Conservation (phyloP, 1,140 invertebrate genomes). For the Tetramorium alpestre region DNA sequence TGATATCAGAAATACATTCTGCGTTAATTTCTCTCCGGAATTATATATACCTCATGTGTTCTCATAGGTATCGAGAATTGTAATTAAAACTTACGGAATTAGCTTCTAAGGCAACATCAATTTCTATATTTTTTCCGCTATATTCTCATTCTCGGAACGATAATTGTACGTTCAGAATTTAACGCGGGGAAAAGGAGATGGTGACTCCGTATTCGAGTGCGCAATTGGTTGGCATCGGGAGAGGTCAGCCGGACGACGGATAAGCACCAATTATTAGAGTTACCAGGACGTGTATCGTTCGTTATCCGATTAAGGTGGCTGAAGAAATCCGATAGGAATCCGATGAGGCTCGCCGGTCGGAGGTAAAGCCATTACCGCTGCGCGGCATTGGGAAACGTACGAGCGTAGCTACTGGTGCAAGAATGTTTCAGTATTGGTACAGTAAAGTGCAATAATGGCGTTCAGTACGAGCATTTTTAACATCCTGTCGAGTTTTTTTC, state of each 20-base stretch:
- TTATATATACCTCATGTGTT: neutral
- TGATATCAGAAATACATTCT: neutral
- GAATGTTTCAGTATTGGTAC: slow-evolving; percentile 45
- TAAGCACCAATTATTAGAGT: slow-evolving; percentile 82
- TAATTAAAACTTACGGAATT: slow-evolving; percentile 21
- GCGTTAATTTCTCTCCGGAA: neutral
- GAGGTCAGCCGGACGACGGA: slow-evolving; percentile 71
- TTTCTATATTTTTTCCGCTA: slow-evolving; percentile 6
- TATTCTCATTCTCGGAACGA: slow-evolving; percentile 11
- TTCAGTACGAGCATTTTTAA: slow-evolving; percentile 48
- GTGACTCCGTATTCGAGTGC: slow-evolving; percentile 10
- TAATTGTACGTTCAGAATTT: slow-evolving; percentile 26
- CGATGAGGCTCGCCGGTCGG: slow-evolving; percentile 64
- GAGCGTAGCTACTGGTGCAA: slow-evolving; percentile 37
- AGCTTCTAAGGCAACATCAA: neutral
- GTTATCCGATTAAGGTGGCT: slow-evolving; percentile 77
- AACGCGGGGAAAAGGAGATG: slow-evolving; percentile 17
- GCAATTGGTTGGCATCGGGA: slow-evolving; percentile 57
- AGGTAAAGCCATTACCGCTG: slow-evolving; percentile 75
- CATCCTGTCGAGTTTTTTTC: slow-evolving; percentile 49
- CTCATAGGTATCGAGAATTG: neutral
- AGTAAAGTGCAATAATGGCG: slow-evolving; percentile 47
- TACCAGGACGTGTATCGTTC: slow-evolving; percentile 77
- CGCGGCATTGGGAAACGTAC: slow-evolving; percentile 41
- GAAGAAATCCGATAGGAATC: slow-evolving; percentile 80